These are phyloP conservation scores for Motacilla alba DNA, from an alignment of 2,113 vertebrate genomes.

Conservation along the genomic window DNA sequence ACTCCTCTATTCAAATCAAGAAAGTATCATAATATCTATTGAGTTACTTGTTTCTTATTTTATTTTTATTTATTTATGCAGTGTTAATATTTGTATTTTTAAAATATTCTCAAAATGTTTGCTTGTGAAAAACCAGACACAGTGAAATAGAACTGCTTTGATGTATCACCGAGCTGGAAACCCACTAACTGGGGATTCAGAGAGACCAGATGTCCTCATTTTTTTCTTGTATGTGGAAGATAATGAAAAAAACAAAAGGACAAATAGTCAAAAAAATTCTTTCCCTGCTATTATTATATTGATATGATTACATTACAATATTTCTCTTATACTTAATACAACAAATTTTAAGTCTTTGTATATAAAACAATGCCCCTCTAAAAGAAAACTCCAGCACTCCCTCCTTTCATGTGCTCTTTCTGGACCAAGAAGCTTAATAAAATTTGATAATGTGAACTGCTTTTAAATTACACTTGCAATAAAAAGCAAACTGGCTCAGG, in stretches of 20 bases:
- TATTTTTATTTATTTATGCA: not conserved
- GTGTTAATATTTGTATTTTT: not conserved
- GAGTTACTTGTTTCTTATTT: not conserved
- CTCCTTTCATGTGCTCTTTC: not conserved
- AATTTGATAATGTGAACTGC: not conserved
- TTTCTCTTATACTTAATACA: not conserved
- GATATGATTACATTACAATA: not conserved
- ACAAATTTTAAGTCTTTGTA: not conserved
- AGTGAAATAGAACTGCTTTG: not conserved
- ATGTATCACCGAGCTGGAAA: not conserved
- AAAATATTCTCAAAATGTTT: not conserved
- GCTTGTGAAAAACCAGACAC: not conserved
- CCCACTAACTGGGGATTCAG: not conserved
- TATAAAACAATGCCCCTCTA: not conserved
- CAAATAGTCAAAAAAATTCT: not conserved
- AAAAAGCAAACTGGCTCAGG: not conserved
- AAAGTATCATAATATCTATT: not conserved
- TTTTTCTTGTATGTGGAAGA: not conserved
- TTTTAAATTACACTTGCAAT: not conserved
- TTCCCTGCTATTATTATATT: not conserved
- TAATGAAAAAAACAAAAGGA: not conserved
- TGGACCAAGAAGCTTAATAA: not conserved
- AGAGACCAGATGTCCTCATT: not conserved
- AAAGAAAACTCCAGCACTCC: not conserved
- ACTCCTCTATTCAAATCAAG: not conserved